Evolutionary conservation across 2,113 vertebrate species (phyloP).

Genomic region (Pampusana beccarii): DNA sequence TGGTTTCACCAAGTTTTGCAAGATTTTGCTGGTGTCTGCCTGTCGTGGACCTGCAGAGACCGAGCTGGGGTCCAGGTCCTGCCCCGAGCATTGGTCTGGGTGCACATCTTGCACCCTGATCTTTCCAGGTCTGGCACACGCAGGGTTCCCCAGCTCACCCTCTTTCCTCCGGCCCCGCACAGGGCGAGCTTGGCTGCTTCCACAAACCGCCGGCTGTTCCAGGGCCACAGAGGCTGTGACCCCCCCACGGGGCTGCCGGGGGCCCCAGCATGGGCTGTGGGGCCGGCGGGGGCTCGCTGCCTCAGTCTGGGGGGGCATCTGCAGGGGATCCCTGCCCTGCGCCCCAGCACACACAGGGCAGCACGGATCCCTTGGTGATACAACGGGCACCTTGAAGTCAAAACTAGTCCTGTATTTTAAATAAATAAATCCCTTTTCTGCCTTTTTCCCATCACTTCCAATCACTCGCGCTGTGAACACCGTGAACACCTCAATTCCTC

Average conservation of each 20-base stretch:
- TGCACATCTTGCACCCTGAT: not conserved
- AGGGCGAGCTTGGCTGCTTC: not conserved
- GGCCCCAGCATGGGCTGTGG: not conserved
- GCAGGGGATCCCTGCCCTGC: too few species aligned
- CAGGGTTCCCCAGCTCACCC: not conserved
- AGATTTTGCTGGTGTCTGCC: not conserved
- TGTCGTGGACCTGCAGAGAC: too few species aligned
- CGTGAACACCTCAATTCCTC: constrained; percentile 22
- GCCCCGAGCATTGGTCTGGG: not conserved
- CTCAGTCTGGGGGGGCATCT: too few species aligned
- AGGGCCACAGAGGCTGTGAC: not conserved
- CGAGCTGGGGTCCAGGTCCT: accelerated
- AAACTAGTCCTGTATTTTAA: not conserved
- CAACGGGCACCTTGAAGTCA: not conserved
- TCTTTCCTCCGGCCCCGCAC: not conserved
- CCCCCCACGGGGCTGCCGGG: not conserved
- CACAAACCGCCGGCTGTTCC: too few species aligned
- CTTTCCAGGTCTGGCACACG: not conserved
- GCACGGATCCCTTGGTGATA: not conserved
- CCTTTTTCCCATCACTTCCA: constrained; percentile 20
- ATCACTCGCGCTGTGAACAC: not conserved
- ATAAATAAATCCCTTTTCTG: not conserved
- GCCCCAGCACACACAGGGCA: accelerated
- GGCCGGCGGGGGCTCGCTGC: too few species aligned
- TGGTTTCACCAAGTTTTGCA: not conserved